Base-by-base conservation (phyloP, 2,888 invertebrate genomes). In the Amorpha juglandis region DNA sequence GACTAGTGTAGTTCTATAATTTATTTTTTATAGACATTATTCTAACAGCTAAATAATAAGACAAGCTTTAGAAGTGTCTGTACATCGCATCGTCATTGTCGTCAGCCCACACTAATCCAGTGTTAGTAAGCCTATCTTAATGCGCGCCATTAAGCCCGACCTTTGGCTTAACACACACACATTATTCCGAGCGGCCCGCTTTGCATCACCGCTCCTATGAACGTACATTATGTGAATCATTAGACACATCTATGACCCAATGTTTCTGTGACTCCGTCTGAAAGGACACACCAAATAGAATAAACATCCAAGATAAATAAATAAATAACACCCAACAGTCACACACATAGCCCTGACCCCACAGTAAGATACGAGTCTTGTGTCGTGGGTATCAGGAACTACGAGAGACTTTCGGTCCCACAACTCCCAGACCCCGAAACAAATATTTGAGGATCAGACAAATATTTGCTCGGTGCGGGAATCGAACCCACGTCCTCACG, bases 201-300 rank as follows among this genome's bases (percentile, higher is more conserved):
- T 52, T 58, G 38, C 38, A 58, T 63, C 47, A 21, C 42, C 12
- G 62, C 27, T 33, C 27, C 16, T 50, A 16, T 16, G 38, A 38
- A 9, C 38, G 8, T 38, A 38, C 38, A 38, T 38, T 38, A 38
- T 38, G 38, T 38, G 6, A 27, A 48, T 45, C 33, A 33, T 33
- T 63, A 38, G 27, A 47, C 21, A 63, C 48, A 62, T 11, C 47
- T 9, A 47, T 1, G 35, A 53, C 33, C 21, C n/a, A 33, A 11
- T 53, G 55, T 50, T 66, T 45, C 58, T 53, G 48, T 63, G 42
- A 21, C 53, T 33, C n/a, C 33, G 33, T 53, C 53, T 48, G 16
- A 14, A 14, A 21, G 12, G 38, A 12, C 53, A 64, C 55, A 63
- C 63, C 67, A 51, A 53, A 66, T 38, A 38, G 9, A 38, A 38